Evolutionary conservation across 2,888 invertebrate species (phyloP), one percentile per base, ranked within the genome.

Genomic region (Lycia hirtaria): DNA sequence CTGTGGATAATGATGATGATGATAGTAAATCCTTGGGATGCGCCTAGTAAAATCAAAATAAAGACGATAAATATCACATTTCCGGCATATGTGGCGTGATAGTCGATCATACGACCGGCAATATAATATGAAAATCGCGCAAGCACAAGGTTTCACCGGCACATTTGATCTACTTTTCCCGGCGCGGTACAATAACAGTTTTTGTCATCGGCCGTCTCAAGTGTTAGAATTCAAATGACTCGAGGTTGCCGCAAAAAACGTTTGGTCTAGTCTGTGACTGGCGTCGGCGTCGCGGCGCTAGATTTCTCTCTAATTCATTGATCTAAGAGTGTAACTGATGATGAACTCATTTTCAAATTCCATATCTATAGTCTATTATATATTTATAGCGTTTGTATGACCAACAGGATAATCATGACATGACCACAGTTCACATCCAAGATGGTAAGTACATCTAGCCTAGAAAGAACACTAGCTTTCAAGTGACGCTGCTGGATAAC

Each of bases 121-220:
- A 65, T 64, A 63, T 67, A 60, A 66, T 69, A 65, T 67, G 59
- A 70, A 66, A 70, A 66, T 67, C 58, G 60, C 67, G 60, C 67
- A 55, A 68, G 56, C 65, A 68, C 72, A 73, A 75, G 71, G 75
- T 80, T 80, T 77, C 75, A 70, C 74, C 65, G 69, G 60, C 71
- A 57, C 62, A 75, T 74, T 73, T 71, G 72, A 70, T 73, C 75
- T 66, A 81, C 76, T 78, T 83, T 81, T 81, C 68, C 73, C 65
- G n/a, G n/a, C n/a, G 64, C 60, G 58, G 64, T 60, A 69, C 69
- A 73, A 73, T 69, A 70, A 68, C 41, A 65, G 62, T 80, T 76
- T 78, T 76, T 73, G 71, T 69, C 53, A 45, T 44, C 65, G 64
- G 62, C 41, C 49, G 53, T 35, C 66, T 65, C 65, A 62, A 62